These are phyloP conservation scores for Drosophila monieri DNA, from an alignment of 2,888 invertebrate genomes.

Conservation along the genomic window DNA sequence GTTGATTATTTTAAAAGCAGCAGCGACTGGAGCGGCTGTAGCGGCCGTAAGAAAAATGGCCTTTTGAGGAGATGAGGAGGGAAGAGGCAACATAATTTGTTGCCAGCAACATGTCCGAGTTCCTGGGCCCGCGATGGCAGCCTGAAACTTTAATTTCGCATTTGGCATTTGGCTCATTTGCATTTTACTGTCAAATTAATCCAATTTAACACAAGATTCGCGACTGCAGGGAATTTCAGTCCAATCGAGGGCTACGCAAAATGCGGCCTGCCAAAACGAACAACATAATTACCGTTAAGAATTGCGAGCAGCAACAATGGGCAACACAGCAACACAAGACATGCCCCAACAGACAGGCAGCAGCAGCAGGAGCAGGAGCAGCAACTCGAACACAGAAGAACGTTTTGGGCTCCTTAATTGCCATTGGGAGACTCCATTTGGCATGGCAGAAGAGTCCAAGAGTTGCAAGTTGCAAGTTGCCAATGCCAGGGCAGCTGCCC, in stretches of 20 bases:
- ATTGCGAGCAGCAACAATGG: conserved; percentile 59
- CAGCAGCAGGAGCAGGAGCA: conserved; percentile 44
- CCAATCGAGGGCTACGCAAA: conserved; percentile 71
- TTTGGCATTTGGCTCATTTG: conserved; percentile 78
- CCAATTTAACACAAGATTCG: conserved; percentile 73
- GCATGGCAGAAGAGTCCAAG: conserved; percentile 33
- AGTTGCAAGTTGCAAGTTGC: conserved; percentile 8
- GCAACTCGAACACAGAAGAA: conserved; percentile 36
- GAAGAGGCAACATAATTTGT: conserved; percentile 72
- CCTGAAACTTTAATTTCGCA: conserved; percentile 71
- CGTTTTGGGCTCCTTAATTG: conserved; percentile 73
- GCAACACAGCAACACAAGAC: conserved; percentile 27
- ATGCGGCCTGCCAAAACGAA: conserved; percentile 79
- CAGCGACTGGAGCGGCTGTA: conserved; percentile 33
- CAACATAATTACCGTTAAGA: conserved; percentile 80
- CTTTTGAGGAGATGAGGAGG: neutral
- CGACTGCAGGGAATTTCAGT: conserved; percentile 43
- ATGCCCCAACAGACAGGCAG: conserved; percentile 43
- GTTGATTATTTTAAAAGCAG: conserved; percentile 74
- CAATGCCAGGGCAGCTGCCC: conserved; percentile 27
- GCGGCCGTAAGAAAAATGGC: conserved; percentile 24
- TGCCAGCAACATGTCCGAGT: conserved; percentile 68
- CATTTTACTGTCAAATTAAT: conserved; percentile 80
- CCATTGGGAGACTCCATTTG: conserved; percentile 67
- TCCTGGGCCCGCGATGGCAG: conserved; percentile 18